Evolutionary conservation across 2,797 vertebrate genomes (phyloP).

Genomic region (Valencia hispanica): DNA sequence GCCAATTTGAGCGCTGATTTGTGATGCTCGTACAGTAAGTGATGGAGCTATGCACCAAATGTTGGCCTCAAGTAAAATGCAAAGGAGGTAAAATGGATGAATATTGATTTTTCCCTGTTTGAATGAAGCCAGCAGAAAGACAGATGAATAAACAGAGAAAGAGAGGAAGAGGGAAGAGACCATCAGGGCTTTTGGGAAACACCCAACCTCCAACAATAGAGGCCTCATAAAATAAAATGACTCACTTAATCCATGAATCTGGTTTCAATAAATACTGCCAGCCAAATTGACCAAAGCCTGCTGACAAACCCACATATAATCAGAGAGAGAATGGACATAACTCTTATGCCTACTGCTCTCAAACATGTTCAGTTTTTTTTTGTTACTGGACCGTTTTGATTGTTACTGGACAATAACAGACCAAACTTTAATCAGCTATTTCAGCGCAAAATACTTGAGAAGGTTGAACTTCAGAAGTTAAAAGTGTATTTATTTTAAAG

Average conservation of each 20-base stretch:
- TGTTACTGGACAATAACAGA: not conserved
- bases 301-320: conserved; percentile 25
- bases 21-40: conserved; percentile 58
- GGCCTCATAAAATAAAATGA: conserved; percentile 64
- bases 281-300: conserved; percentile 40
- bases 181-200: conserved; percentile 42
- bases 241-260: conserved; percentile 55
- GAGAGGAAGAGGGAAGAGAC: conserved; percentile 8
- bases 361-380: not conserved
- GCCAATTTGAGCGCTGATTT: conserved; percentile 69
- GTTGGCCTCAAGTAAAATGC: conserved; percentile 52
- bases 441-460: not conserved
- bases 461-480: not conserved
- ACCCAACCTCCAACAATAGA: conserved; percentile 59
- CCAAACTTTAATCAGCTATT: no score
- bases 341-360: conserved; percentile 16
- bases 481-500: not conserved
- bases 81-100: conserved; percentile 44
- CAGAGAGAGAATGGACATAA: conserved; percentile 41
- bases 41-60: conserved; percentile 57
- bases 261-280: conserved; percentile 36
- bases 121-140: conserved; percentile 57
- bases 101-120: conserved; percentile 64
- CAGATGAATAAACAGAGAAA: conserved; percentile 30
- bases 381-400: no score